Conservation (phyloP, 2,888 invertebrate species). For the Sarcophaga rosellei region DNA sequence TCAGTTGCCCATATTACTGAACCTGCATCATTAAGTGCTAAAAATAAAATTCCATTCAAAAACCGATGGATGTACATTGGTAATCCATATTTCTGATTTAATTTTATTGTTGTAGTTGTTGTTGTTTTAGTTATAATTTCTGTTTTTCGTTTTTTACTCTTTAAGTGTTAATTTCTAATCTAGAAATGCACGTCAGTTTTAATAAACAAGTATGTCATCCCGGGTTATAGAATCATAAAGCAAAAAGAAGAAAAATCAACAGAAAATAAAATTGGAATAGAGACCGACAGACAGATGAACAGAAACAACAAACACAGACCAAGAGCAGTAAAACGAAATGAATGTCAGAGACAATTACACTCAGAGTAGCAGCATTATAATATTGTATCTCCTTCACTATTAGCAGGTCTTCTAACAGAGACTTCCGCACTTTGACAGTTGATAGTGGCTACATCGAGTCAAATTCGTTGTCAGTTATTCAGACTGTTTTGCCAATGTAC, state of each 20-base stretch:
- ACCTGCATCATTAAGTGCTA: too few species aligned
- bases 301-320: background rate
- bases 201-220: conserved; percentile 4
- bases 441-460: too few species aligned
- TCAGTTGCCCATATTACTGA: too few species aligned
- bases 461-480: too few species aligned
- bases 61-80: too few species aligned
- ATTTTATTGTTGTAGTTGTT: too few species aligned
- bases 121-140: background rate
- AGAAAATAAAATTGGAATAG: background rate
- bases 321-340: conserved; percentile 12
- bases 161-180: conserved; percentile 12
- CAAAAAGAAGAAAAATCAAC: background rate
- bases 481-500: too few species aligned
- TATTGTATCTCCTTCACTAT: background rate
- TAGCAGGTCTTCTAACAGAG: too few species aligned
- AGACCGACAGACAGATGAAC: background rate
- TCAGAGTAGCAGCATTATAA: conserved; percentile 8
- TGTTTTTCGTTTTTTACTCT: background rate
- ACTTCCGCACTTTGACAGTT: too few species aligned
- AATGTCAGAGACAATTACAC: conserved; percentile 35
- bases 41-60: too few species aligned
- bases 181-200: conserved; percentile 10
- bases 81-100: too few species aligned
- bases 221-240: background rate